These are phyloP conservation scores for Tretioscincus oriximinensis DNA, from an alignment of 2,113 vertebrate species.

Conservation along the genomic window DNA sequence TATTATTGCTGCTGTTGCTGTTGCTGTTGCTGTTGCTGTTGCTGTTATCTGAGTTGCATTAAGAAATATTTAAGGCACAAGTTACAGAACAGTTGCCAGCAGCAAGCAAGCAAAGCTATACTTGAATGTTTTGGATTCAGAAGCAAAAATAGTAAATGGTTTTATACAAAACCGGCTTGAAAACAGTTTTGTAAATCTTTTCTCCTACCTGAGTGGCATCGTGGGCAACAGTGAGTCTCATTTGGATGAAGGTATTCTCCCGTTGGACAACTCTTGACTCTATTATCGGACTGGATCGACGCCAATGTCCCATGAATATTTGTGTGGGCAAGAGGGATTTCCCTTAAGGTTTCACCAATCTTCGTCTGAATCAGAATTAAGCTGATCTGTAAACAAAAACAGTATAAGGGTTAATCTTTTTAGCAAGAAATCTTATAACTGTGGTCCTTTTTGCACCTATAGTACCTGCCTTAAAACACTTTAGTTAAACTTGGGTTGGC, in stretches of 20 bases:
- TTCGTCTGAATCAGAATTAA: constrained; percentile 43
- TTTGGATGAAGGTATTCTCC: constrained; percentile 61
- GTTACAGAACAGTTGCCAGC: not conserved
- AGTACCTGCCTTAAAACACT: too few species aligned
- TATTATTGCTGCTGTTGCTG: too few species aligned
- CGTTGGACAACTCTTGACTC: constrained; percentile 47
- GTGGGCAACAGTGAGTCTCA: constrained; percentile 62
- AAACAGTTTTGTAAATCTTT: constrained; percentile 2
- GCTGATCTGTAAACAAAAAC: constrained; percentile 43
- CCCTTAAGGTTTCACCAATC: constrained; percentile 39
- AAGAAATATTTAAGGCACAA: not conserved
- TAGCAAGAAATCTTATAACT: not conserved
- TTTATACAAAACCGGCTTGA: too few species aligned
- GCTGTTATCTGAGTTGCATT: too few species aligned
- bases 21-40: too few species aligned
- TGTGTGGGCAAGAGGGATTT: constrained; percentile 25
- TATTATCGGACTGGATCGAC: constrained; percentile 27
- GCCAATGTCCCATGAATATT: not conserved
- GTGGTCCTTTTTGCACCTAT: not conserved
- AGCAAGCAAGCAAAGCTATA: not conserved
- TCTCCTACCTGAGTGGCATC: constrained; percentile 58
- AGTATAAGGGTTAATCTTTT: constrained; percentile 13
- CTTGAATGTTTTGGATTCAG: too few species aligned
- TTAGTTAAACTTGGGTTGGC: too few species aligned
- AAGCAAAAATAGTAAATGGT: not conserved